Evolutionary conservation across 1,140 invertebrate species (phyloP).

Genomic region (Brevipalpus yothersi): DNA sequence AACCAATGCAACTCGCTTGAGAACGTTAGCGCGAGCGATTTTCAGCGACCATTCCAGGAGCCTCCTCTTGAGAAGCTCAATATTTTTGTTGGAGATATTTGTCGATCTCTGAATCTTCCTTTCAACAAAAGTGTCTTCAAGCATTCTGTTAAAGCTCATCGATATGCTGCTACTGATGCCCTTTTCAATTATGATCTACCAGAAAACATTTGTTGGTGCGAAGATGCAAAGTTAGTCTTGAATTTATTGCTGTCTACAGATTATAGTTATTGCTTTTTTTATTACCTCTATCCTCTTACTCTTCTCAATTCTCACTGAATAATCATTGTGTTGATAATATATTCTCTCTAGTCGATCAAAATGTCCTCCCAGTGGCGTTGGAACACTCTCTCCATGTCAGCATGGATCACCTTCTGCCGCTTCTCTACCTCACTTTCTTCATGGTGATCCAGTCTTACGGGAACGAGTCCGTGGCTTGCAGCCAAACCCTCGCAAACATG

Average conservation of each 20-base stretch:
- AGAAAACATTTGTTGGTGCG: conserved; percentile 3
- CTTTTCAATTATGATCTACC: conserved; percentile 4
- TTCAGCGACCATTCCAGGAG: conserved; percentile 3
- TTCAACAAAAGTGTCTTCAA: not conserved
- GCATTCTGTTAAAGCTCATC: not conserved
- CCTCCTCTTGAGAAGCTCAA: not conserved
- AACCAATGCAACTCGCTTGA: conserved; percentile 1
- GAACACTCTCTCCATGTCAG: conserved; percentile 1
- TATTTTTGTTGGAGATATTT: conserved; percentile 9
- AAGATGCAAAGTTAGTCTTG: too few species aligned
- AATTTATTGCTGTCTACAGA: too few species aligned
- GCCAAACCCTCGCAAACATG: conserved; percentile 39
- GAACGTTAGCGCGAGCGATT: conserved; percentile 1
- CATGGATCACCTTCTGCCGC: conserved; percentile 2
- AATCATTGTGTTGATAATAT: not conserved
- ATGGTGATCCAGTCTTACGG: conserved; percentile 45
- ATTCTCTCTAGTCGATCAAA: conserved; percentile 19
- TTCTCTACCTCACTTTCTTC: conserved; percentile 59
- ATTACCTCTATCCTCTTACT: not conserved
- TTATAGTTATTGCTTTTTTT: not conserved
- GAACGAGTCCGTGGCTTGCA: conserved; percentile 52
- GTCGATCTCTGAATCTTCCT: conserved; percentile 4
- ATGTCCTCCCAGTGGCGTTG: conserved; percentile 9
- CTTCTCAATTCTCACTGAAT: not conserved
- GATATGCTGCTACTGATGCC: not conserved